These are phyloP conservation scores for Atrina japonica DNA, from an alignment of 2,888 invertebrate genomes.

Conservation along the genomic window DNA sequence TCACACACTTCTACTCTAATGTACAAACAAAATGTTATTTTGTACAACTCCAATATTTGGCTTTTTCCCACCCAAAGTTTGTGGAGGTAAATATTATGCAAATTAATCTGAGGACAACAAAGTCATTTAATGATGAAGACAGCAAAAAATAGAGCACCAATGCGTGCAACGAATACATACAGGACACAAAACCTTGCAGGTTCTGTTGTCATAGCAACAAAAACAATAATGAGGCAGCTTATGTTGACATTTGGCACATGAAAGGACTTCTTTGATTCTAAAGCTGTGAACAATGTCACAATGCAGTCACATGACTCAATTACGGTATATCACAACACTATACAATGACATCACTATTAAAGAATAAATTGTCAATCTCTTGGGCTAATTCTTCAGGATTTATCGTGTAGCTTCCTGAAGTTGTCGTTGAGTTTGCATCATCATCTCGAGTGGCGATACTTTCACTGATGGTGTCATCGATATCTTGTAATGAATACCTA, in stretches of 20 bases:
- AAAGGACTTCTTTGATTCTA: conserved; percentile 1
- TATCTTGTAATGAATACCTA: conserved; percentile 68
- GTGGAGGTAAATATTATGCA: no score
- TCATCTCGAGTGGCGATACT: conserved; percentile 61
- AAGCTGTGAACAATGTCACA: neutral
- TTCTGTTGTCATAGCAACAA: conserved; percentile 32
- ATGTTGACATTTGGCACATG: conserved; percentile 28
- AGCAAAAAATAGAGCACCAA: conserved; percentile 16
- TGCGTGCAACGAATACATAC: conserved; percentile 9
- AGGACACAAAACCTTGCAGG: no score
- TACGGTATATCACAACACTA: conserved; percentile 35
- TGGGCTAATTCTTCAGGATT: conserved; percentile 77
- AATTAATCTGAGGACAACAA: no score
- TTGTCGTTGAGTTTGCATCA: conserved; percentile 69
- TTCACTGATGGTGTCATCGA: conserved; percentile 63
- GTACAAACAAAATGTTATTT: no score
- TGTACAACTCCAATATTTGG: no score
- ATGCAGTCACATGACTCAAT: conserved; percentile 13
- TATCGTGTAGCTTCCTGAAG: conserved; percentile 77
- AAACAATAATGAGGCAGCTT: conserved; percentile 12
- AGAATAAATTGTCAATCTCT: conserved; percentile 78
- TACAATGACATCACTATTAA: conserved; percentile 71
- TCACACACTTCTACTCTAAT: no score
- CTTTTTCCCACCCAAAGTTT: no score
- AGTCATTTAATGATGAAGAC: neutral